phyloP scores from a whole-genome alignment of 2,797 vertebrate species.

The Nasua narica region DNA sequence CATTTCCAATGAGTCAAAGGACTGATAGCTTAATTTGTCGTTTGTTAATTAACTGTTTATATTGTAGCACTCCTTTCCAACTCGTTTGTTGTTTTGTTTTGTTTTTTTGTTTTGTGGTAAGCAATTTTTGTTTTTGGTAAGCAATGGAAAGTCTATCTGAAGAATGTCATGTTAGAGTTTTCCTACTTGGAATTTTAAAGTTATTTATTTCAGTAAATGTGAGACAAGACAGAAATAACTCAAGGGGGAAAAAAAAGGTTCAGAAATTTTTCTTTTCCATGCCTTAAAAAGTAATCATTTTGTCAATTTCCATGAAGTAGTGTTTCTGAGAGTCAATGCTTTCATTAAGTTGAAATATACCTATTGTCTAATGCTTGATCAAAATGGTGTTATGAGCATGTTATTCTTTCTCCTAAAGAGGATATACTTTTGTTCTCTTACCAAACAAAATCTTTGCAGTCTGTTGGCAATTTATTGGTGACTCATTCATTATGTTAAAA shows the following conservation, averaged over 20 bases:
- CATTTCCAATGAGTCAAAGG: background rate
- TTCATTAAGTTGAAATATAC: slow-evolving; percentile 8
- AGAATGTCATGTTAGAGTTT: background rate
- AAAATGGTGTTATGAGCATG: background rate
- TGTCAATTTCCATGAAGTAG: background rate
- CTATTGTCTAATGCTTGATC: background rate
- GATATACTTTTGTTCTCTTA: background rate
- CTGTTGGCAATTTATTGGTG: background rate
- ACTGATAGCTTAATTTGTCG: background rate
- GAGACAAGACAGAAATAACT: slow-evolving; percentile 34
- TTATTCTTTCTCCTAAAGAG: background rate
- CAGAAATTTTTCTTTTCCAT: background rate
- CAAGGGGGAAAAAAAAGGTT: background rate
- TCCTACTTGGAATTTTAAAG: slow-evolving; percentile 18
- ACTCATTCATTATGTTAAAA: background rate
- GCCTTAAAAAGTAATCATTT: slow-evolving; percentile 31
- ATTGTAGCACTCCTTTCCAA: background rate
- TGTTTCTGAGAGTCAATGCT: background rate
- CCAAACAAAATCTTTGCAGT: background rate
- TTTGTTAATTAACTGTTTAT: slow-evolving; percentile 39
- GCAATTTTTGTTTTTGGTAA: background rate
- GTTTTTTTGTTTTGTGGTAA: background rate
- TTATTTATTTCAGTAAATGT: slow-evolving; percentile 22
- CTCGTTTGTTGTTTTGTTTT: background rate
- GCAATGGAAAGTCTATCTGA: background rate